These are phyloP conservation scores for Sakesphorus luctuosus DNA, from an alignment of 2,113 vertebrate genomes.

Conservation along the genomic window DNA sequence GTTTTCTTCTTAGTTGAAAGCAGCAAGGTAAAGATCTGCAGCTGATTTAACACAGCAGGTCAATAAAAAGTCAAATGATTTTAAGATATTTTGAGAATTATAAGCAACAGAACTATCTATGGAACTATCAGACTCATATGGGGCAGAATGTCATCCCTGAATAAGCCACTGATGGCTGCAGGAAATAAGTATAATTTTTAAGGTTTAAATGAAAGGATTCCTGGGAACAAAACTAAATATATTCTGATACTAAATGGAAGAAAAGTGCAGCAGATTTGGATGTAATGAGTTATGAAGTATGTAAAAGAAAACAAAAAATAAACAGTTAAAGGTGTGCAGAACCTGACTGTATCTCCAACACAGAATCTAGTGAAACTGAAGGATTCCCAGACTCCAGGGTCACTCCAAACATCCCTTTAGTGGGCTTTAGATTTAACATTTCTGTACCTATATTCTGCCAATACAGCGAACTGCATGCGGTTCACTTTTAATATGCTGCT, in stretches of 20 bases:
- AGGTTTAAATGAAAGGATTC: not conserved
- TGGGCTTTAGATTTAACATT: not conserved
- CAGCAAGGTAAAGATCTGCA: not conserved
- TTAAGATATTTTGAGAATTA: not conserved
- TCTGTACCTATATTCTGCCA: not conserved
- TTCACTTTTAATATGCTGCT: not conserved
- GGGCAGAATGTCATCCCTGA: not conserved
- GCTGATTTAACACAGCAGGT: not conserved
- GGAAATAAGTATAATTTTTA: not conserved
- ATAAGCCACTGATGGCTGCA: not conserved
- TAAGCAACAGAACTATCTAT: not conserved
- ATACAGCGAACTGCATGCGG: not conserved
- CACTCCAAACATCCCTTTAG: not conserved
- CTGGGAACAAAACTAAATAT: not conserved
- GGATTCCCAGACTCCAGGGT: not conserved
- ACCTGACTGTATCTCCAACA: not conserved
- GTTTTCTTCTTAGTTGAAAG: not conserved
- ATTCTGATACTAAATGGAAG: not conserved
- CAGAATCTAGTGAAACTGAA: not conserved
- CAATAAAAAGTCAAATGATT: not conserved
- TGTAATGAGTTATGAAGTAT: not conserved
- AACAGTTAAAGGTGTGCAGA: not conserved
- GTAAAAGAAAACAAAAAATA: not conserved
- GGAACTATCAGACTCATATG: not conserved
- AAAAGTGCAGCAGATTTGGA: not conserved